These are phyloP conservation scores for Phymorhynchus buccinoides DNA, from an alignment of 1,140 invertebrate genomes.

Conservation along the genomic window DNA sequence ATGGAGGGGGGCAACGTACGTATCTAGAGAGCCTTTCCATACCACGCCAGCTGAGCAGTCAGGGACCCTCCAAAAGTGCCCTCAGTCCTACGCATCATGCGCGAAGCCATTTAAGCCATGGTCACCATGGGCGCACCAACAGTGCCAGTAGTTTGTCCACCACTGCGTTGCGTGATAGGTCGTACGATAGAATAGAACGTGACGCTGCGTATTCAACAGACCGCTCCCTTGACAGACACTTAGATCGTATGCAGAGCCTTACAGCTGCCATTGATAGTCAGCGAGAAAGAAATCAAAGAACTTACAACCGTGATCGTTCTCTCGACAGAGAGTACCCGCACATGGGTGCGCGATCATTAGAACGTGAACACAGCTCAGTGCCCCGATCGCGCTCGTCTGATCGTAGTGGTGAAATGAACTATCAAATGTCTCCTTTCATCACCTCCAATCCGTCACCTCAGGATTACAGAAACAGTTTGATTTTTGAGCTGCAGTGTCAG, in stretches of 20 bases:
- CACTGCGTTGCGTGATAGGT: slow-evolving; percentile 51
- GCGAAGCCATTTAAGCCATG: slow-evolving; percentile 48
- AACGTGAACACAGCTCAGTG: slow-evolving; percentile 63
- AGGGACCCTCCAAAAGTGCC: slow-evolving; percentile 46
- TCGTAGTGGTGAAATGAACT: slow-evolving; percentile 52
- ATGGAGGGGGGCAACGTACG: slow-evolving; percentile 48
- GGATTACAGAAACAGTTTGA: slow-evolving; percentile 66
- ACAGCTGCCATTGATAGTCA: slow-evolving; percentile 47
- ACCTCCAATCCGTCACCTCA: slow-evolving; percentile 56
- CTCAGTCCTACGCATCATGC: slow-evolving; percentile 48
- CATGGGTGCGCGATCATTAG: slow-evolving; percentile 70
- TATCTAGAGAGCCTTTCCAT: slow-evolving; percentile 45
- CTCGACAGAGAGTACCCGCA: slow-evolving; percentile 70
- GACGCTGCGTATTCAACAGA: slow-evolving; percentile 58
- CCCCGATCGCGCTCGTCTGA: slow-evolving; percentile 62
- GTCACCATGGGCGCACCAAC: slow-evolving; percentile 50
- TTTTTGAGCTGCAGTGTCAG: slow-evolving; percentile 94
- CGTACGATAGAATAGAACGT: slow-evolving; percentile 59
- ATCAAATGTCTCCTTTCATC: slow-evolving; percentile 47
- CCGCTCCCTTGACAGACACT: slow-evolving; percentile 61
- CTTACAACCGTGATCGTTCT: slow-evolving; percentile 63
- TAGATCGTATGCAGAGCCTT: slow-evolving; percentile 59
- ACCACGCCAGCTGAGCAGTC: slow-evolving; percentile 40
- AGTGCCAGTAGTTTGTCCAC: slow-evolving; percentile 56
- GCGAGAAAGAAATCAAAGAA: slow-evolving; percentile 28